Conservation (phyloP, 2,113 vertebrate genomes). For the Chamaea fasciata region DNA sequence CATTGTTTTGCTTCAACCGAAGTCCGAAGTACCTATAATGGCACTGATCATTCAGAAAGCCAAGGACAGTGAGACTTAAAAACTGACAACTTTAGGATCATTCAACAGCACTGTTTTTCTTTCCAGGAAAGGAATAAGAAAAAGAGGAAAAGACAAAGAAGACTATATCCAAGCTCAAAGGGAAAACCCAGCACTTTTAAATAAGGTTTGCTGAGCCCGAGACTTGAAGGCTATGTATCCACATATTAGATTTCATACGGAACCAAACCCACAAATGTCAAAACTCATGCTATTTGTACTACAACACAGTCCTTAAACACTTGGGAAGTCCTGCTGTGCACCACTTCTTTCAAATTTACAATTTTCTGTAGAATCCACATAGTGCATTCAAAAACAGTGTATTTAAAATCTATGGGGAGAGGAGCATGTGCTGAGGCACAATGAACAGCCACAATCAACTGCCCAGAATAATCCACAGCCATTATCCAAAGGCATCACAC, state of each 20-base stretch:
- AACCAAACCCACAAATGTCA: not conserved
- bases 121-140: not conserved
- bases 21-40: not conserved
- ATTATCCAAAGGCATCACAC: not conserved
- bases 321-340: not conserved
- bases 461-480: not conserved
- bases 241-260: not conserved
- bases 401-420: not conserved
- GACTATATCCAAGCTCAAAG: not conserved
- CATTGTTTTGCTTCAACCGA: not conserved
- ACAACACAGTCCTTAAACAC: not conserved
- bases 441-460: not conserved
- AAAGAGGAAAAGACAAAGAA: not conserved
- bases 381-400: accelerated
- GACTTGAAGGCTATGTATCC: not conserved
- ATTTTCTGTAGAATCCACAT: not conserved
- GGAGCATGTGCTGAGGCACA: not conserved
- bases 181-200: not conserved
- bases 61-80: not conserved
- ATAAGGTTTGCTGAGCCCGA: not conserved
- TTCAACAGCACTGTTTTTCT: not conserved
- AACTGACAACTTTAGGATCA: not conserved
- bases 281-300: not conserved
- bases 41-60: not conserved
- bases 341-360: not conserved